Evolutionary conservation across 1,140 invertebrate genomes (phyloP), one percentile per base, ranked within the genome.

Genomic region (Scaptomyza hsui): DNA sequence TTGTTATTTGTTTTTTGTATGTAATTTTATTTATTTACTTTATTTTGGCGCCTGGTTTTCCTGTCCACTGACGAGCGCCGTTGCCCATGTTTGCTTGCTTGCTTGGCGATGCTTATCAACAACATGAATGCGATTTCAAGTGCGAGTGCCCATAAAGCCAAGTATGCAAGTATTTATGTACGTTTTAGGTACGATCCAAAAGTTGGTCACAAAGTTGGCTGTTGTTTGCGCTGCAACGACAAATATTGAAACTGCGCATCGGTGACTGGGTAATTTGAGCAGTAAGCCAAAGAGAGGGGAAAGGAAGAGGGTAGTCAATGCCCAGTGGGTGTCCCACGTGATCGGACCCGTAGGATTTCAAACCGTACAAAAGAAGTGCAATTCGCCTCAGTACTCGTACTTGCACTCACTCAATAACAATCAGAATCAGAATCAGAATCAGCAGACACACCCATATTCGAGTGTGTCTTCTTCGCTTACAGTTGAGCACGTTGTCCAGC

Each of bases 181-280:
- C 10, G 48, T n/a, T n/a, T n/a, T n/a, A n/a, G 12, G 2, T 35
- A 24, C 29, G n/a, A 26, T 13, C 4, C 15, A 63, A 55, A 70
- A 70, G 67, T 70, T 70, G 59, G 67, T 63, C 59, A 70, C 62
- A 69, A 69, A 21, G 67, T 26, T 60, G 13, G 29, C 56, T 37
- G 4, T 6, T 68, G 56, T 68, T 68, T 68, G 47, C 42, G 55
- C 64, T 15, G 39, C 35, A 13, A 61, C 59, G 59, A 63, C 59
- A 70, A 70, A 70, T 63, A 70, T 70, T 70, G 61, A 63, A 63
- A 48, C 51, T 69, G 65, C 48, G 59, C 60, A 70, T 29, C 49
- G 57, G 29, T 21, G 29, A 49, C 47, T 16, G 41, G 29, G 67
- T 63, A 70, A 70, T 70, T 63, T 39, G 59, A 70, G 44, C 62